Evolutionary conservation across 2,888 invertebrate genomes (phyloP).

Genomic region (Apotomis capreana): DNA sequence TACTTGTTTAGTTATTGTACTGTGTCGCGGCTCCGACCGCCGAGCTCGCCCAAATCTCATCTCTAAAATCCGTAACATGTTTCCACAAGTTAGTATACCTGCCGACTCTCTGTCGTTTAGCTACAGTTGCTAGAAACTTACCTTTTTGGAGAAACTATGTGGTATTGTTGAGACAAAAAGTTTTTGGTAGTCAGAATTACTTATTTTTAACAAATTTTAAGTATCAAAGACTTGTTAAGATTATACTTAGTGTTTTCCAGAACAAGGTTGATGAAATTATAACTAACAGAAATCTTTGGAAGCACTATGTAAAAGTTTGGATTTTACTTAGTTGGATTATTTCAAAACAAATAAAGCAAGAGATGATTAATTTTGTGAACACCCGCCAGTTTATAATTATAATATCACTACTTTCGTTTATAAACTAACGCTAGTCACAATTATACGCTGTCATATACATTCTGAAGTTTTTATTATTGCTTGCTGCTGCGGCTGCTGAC

Average conservation of each 20-base stretch:
- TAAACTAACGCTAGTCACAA: too few relatives aligned
- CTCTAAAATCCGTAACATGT: slow-evolving; percentile 61
- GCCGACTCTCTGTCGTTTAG: slow-evolving; percentile 42
- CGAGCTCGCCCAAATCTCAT: slow-evolving; percentile 65
- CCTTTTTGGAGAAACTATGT: background rate
- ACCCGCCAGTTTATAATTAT: too few relatives aligned
- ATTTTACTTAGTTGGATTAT: background rate
- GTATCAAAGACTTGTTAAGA: background rate
- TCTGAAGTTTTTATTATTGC: too few relatives aligned
- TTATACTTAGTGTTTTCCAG: too few relatives aligned
- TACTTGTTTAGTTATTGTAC: too few relatives aligned
- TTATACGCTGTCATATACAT: too few relatives aligned
- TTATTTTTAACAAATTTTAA: background rate
- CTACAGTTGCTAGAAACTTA: slow-evolving; percentile 21
- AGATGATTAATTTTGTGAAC: background rate
- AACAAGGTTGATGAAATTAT: too few relatives aligned
- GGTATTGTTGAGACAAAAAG: background rate
- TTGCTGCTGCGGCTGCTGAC: too few relatives aligned
- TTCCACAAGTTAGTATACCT: slow-evolving; percentile 33
- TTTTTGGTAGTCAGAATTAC: background rate
- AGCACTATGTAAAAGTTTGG: background rate
- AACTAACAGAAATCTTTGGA: background rate
- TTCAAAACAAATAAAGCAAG: background rate
- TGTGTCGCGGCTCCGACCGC: slow-evolving; percentile 55
- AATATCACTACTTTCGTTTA: too few relatives aligned